phyloP scores from a whole-genome alignment of 2,113 vertebrate species.

The Podarcis raffonei region DNA sequence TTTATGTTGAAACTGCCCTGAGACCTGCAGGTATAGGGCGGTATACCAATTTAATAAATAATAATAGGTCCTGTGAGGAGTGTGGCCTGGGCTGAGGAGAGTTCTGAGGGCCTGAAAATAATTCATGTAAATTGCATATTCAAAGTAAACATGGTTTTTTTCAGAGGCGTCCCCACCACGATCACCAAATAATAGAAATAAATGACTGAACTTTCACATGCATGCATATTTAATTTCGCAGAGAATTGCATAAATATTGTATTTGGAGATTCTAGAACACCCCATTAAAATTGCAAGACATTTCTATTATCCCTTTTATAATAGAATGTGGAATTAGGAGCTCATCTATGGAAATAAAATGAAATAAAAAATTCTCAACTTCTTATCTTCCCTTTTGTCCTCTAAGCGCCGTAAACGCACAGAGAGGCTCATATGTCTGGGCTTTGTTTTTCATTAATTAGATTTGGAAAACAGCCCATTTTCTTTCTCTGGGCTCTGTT shows the following conservation, averaged over 20 bases:
- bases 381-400: constrained; percentile 38
- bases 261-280: constrained; percentile 71
- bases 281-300: constrained; percentile 78
- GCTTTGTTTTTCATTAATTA: neutral
- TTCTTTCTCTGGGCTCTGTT: neutral
- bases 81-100: too few relatives aligned
- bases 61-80: too few relatives aligned
- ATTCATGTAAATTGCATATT: constrained; percentile 62
- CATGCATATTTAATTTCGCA: constrained; percentile 78
- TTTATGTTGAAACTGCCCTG: too few relatives aligned
- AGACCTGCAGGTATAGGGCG: too few relatives aligned
- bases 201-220: constrained; percentile 62
- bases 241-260: constrained; percentile 78
- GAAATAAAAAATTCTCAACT: constrained; percentile 50
- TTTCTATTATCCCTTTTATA: constrained; percentile 69
- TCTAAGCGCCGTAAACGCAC: neutral
- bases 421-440: neutral
- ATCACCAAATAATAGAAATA: constrained; percentile 67
- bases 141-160: neutral
- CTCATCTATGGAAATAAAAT: constrained; percentile 50
- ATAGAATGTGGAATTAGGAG: constrained; percentile 75
- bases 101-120: constrained; percentile 34
- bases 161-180: constrained; percentile 25
- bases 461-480: neutral
- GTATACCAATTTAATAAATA: too few relatives aligned